Conservation (phyloP, 2,797 vertebrate species). For the Muscicapa striata region DNA sequence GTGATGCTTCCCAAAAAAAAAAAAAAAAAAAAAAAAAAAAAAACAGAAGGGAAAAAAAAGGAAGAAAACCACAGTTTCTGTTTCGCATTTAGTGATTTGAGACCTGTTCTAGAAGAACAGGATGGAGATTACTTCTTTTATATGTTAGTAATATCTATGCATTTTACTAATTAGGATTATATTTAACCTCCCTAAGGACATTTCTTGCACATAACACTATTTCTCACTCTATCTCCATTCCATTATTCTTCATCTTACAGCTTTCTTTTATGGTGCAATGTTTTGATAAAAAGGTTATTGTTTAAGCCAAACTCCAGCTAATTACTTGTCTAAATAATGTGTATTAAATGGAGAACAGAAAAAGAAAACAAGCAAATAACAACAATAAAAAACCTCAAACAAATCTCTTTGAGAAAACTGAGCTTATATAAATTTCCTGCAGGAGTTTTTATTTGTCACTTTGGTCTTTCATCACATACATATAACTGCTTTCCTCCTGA, state of each 20-base stretch:
- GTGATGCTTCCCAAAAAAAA: neutral
- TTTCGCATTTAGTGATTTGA: neutral
- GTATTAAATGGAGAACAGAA: neutral
- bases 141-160: neutral
- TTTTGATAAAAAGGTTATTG: neutral
- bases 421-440: neutral
- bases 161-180: neutral
- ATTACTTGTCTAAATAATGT: neutral
- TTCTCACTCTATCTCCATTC: neutral
- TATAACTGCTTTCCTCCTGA: neutral
- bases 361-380: neutral
- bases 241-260: neutral
- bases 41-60: rapidly evolving
- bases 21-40: neutral
- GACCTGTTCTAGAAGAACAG: neutral
- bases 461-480: neutral
- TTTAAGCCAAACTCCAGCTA: neutral
- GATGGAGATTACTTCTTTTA: neutral
- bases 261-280: neutral
- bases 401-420: neutral
- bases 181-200: neutral
- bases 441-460: neutral
- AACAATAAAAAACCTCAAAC: neutral
- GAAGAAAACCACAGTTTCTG: neutral
- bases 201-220: neutral